Percentiles rank a stretch among this genome's conserved stretches.
Evolutionary conservation across 2,888 invertebrate genomes (phyloP).

Genomic region (Atethmia centrago): DNA sequence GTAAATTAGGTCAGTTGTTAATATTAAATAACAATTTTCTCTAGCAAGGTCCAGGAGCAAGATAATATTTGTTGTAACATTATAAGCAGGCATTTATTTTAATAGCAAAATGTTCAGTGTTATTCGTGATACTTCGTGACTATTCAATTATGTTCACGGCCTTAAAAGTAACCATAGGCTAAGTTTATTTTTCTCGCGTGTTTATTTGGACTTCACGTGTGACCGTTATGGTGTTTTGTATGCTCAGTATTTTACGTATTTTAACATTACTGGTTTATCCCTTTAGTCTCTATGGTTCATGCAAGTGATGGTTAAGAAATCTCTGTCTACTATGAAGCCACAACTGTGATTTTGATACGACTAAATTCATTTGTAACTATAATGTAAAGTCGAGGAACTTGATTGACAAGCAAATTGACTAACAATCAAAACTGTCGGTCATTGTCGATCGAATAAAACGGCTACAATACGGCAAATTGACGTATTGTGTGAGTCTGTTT

Average conservation of each 20-base stretch:
- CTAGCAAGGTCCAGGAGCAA: slow-evolving; percentile 23
- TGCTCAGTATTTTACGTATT: background rate
- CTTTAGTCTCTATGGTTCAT: background rate
- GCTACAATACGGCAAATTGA: background rate
- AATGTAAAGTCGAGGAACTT: slow-evolving; percentile 1
- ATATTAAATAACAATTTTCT: slow-evolving; percentile 54
- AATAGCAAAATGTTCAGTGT: slow-evolving; percentile 22
- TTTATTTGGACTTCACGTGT: slow-evolving; percentile 23
- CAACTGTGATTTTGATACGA: slow-evolving; percentile 1
- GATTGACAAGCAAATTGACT: background rate
- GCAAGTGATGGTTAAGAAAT: background rate
- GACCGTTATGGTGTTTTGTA: slow-evolving; percentile 1
- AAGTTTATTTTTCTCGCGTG: slow-evolving; percentile 14
- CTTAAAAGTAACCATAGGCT: background rate
- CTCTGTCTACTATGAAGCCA: background rate
- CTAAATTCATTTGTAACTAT: slow-evolving; percentile 14
- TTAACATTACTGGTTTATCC: background rate
- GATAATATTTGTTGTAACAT: slow-evolving; percentile 40
- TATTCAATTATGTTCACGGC: background rate
- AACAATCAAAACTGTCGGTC: background rate
- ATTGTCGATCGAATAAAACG: too few species aligned
- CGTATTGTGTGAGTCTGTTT: background rate
- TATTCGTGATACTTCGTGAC: background rate
- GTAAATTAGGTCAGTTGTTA: slow-evolving; percentile 53
- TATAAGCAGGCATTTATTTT: slow-evolving; percentile 36